Base-by-base conservation (phyloP, 2,113 vertebrate genomes). In the Bubo blakistoni region DNA sequence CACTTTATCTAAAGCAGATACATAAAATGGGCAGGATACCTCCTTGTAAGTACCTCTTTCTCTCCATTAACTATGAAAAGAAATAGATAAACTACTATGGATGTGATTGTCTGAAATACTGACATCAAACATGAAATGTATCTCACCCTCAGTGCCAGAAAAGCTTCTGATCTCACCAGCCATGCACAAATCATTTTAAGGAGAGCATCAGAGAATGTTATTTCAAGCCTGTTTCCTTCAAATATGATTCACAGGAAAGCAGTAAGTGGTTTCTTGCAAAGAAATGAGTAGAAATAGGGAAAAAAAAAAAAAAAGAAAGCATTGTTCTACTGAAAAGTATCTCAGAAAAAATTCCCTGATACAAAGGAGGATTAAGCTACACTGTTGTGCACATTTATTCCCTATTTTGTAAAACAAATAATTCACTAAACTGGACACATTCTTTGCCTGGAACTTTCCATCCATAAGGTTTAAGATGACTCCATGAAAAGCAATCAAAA, bases 381-480 rank as follows among this genome's bases (percentile, higher is more conserved):
- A 71, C 36, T 90, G 13, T 32, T 94, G 62, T 62, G 30, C 9
- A 7, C 70, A 81, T 91, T 87, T 77, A 62, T 91, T 76, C 24
- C 20, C 25, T 72, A 26, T 58, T 94, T 81, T 77, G n/a, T 65
- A 89, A 79, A 85, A 81, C 27, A 87, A 80, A 71, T 86, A 62
- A 65, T 77, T 95, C 74, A 91, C 78, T 73, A 44, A 58, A 73
- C 19, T 73, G 86, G 82, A 92, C 80, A 82, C 5, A 88, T 73
- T 90, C n/a, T 63, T 79, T 90, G 70, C 89, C 89, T 88, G 81
- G 32, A 92, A 81, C 81, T 77, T 95, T 65, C 84, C 27, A 92
- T 88, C 42, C 59, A 71, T 80, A 73, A 90, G 2, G 16, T 57
- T 95, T 92, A 74, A 81, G 81, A 72, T 49, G 77, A 85, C 49